Conservation (phyloP, 2,797 vertebrate genomes). For the Karalla daura region DNA sequence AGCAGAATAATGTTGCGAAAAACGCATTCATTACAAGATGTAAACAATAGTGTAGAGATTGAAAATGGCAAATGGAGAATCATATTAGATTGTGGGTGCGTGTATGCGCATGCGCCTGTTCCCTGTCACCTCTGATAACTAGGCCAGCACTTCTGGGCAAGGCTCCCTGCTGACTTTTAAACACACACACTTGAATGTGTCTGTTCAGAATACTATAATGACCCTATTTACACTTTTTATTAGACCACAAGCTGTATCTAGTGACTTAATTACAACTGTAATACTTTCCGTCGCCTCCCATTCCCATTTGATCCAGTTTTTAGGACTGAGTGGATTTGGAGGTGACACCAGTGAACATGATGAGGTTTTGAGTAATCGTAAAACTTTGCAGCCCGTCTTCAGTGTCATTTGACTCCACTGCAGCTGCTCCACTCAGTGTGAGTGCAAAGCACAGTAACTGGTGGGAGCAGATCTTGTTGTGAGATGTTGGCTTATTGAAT, state of each 20-base stretch:
- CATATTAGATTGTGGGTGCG: background rate
- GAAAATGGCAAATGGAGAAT: background rate
- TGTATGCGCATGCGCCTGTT: constrained; percentile 9
- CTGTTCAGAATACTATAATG: constrained; percentile 20
- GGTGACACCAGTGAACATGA: background rate
- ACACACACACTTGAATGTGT: constrained; percentile 7
- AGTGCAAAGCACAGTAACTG: background rate
- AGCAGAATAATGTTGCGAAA: too few species aligned
- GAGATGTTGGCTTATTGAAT: constrained; percentile 17
- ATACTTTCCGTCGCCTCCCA: background rate
- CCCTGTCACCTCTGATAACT: constrained; percentile 54
- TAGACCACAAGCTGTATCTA: background rate
- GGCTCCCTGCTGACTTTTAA: constrained; percentile 45
- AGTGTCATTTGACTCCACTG: background rate
- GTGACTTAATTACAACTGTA: background rate
- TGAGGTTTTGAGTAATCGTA: too few species aligned
- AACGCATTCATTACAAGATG: too few species aligned
- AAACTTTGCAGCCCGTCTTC: background rate
- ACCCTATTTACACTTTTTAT: constrained; percentile 6
- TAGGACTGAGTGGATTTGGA: background rate
- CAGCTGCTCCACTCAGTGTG: background rate
- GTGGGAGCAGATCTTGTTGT: background rate
- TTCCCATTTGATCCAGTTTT: background rate
- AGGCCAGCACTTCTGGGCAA: constrained; percentile 38
- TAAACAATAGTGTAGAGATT: too few species aligned